phyloP scores from a whole-genome alignment of 2,888 invertebrate species.

The Melinopterus prodromus region DNA sequence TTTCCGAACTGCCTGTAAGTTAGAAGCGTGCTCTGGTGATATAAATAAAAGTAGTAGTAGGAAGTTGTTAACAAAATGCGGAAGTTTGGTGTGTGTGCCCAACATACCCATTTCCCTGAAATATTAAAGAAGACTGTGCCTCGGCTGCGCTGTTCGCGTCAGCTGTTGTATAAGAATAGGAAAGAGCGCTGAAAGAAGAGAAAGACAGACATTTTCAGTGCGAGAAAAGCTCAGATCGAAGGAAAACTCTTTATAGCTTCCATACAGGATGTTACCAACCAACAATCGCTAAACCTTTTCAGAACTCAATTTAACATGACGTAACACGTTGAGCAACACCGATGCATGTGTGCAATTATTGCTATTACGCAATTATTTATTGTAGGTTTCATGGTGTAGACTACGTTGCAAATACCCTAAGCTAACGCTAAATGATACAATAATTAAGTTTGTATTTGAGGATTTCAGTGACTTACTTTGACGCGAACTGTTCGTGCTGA shows the following conservation, averaged over 20 bases:
- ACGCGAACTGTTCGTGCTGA: conserved; percentile 51
- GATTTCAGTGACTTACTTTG: conserved; percentile 48
- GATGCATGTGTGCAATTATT: no score
- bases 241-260: neutral
- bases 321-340: no score
- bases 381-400: neutral
- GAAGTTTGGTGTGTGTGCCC: neutral
- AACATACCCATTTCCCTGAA: conserved; percentile 41
- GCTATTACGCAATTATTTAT: no score
- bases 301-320: neutral
- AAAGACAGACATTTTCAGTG: neutral
- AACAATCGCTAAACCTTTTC: neutral
- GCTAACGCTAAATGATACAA: conserved; percentile 21
- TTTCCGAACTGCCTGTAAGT: neutral
- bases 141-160: conserved; percentile 45
- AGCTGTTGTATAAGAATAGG: conserved; percentile 49
- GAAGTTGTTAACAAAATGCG: neutral
- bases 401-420: neutral
- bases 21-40: neutral
- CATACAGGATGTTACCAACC: neutral
- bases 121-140: conserved; percentile 50
- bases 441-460: conserved; percentile 11
- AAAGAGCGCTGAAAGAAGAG: conserved; percentile 46
- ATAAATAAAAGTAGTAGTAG: neutral
- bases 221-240: conserved; percentile 11